Conservation (phyloP, 2,888 invertebrate species). For the Caenorhabditis sulstoni region DNA sequence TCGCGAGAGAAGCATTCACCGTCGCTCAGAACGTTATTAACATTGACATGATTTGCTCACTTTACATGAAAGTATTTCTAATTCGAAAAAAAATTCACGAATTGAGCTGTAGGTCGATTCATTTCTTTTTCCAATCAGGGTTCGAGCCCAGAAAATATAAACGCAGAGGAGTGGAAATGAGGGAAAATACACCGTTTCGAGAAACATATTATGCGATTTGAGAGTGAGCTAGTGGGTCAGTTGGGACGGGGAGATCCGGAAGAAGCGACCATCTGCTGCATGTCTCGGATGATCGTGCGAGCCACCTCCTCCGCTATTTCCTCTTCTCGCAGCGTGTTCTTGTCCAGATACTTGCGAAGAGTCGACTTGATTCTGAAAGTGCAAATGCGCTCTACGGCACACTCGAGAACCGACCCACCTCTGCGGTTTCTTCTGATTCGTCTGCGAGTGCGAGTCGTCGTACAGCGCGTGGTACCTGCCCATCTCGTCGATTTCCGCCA, state of each 20-base stretch:
- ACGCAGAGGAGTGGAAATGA: not conserved
- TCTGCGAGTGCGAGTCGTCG: conserved; percentile 61
- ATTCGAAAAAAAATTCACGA: conserved; percentile 1
- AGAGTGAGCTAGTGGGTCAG: not conserved
- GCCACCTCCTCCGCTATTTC: conserved; percentile 98
- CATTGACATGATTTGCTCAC: too few relatives aligned
- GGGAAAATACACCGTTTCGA: conserved; percentile 5
- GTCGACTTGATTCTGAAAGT: conserved; percentile 56
- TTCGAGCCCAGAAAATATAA: conserved; percentile 11
- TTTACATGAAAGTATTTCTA: too few relatives aligned
- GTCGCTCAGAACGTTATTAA: conserved; percentile 1
- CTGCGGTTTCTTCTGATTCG: conserved; percentile 43
- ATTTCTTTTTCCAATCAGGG: too few relatives aligned
- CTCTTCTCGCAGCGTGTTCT: conserved; percentile 84
- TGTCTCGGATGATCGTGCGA: conserved; percentile 96
- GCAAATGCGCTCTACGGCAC: not conserved
- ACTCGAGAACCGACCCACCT: conserved; percentile 26
- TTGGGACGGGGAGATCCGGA: conserved; percentile 2
- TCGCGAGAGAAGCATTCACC: conserved; percentile 43
- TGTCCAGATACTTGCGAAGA: conserved; percentile 66
- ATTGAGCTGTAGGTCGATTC: too few relatives aligned
- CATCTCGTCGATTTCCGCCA: conserved; percentile 74
- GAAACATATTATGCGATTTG: conserved; percentile 11
- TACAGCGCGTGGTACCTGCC: conserved; percentile 73
- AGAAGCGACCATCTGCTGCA: conserved; percentile 86